Evolutionary conservation across 2,797 vertebrate genomes (phyloP).

Genomic region (Ataeniobius toweri): DNA sequence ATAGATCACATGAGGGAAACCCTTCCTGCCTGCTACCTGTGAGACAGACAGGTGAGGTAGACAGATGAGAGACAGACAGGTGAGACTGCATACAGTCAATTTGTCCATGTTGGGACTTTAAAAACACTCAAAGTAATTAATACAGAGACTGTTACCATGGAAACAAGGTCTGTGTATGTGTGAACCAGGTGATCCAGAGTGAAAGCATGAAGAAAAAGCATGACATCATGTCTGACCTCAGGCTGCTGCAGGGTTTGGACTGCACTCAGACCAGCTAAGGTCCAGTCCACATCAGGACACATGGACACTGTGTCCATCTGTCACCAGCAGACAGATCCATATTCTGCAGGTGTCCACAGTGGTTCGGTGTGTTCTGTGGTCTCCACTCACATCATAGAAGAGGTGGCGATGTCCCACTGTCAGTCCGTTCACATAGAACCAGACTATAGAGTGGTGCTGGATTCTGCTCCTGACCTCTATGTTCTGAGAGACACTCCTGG

Average conservation of each 20-base stretch:
- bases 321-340: no score
- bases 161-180: slow-evolving; percentile 10
- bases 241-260: not conserved
- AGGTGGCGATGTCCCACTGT: no score
- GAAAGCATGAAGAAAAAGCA: not conserved
- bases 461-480: no score
- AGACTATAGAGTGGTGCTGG: no score
- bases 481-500: no score
- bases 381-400: no score
- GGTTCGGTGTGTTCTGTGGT: no score
- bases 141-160: slow-evolving; percentile 28
- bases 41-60: not conserved
- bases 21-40: slow-evolving; percentile 84
- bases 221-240: slow-evolving; percentile 54
- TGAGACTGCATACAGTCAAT: not conserved
- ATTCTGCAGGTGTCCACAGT: no score
- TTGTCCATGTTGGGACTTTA: not conserved
- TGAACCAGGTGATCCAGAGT: no score
- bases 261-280: not conserved
- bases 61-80: not conserved
- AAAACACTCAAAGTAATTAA: slow-evolving; percentile 9
- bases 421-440: no score
- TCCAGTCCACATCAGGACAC: not conserved
- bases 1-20: slow-evolving; percentile 85
- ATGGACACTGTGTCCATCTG: not conserved